A percentile compares a stretch with the other conserved stretches of the same genome.
These are phyloP conservation scores for Glaucopsyche alexis DNA, from an alignment of 2,888 invertebrate genomes.

Conservation along the genomic window DNA sequence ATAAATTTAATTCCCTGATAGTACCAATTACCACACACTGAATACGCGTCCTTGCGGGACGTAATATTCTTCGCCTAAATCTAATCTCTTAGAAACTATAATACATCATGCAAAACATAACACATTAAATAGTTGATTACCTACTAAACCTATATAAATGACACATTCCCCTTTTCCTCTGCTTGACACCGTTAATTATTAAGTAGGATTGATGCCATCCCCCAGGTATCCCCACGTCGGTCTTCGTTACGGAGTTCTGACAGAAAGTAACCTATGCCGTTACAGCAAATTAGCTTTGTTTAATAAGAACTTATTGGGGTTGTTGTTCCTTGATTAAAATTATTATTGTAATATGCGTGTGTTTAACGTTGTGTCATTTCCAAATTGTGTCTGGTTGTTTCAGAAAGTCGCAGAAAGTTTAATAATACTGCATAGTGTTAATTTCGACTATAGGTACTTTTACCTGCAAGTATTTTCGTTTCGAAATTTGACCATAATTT, in stretches of 20 bases:
- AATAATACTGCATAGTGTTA: too few relatives aligned
- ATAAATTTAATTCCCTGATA: too few relatives aligned
- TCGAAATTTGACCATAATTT: too few relatives aligned
- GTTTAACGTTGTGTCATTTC: neutral
- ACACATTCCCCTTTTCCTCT: conserved; percentile 16
- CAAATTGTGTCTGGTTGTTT: neutral
- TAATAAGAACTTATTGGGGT: conserved; percentile 4
- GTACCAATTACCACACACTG: too few relatives aligned
- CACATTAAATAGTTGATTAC: neutral
- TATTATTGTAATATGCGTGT: neutral
- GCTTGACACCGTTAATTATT: conserved; percentile 59
- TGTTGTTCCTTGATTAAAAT: conserved; percentile 3
- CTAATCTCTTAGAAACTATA: neutral
- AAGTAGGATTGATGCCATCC: conserved; percentile 66
- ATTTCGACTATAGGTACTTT: too few relatives aligned
- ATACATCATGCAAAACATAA: neutral
- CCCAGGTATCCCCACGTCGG: conserved; percentile 42
- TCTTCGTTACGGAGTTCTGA: conserved; percentile 43
- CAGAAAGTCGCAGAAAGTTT: neutral
- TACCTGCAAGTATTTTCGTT: too few relatives aligned
- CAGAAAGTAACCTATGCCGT: conserved; percentile 29
- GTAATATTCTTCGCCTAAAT: neutral
- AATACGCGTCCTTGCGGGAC: neutral
- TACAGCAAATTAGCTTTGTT: conserved; percentile 19
- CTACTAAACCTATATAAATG: conserved; percentile 21